Conservation (phyloP, 2,888 invertebrate species). For the Beris chalybata region DNA sequence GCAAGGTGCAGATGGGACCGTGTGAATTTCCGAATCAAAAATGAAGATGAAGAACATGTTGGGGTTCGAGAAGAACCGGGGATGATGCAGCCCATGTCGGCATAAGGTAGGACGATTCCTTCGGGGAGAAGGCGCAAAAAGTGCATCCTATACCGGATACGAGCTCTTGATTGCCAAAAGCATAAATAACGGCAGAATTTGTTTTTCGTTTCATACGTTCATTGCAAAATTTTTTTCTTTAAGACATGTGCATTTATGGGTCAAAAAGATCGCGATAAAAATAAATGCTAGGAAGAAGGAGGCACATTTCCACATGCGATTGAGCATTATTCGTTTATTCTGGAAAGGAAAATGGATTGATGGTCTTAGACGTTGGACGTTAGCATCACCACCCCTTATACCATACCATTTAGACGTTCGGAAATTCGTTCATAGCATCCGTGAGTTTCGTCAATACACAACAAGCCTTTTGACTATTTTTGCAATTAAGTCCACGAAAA, state of each 20-base stretch:
- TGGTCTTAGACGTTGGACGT: too few relatives aligned
- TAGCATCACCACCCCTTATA: too few relatives aligned
- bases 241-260: background rate
- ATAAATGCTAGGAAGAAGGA: too few relatives aligned
- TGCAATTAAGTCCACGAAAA: too few relatives aligned
- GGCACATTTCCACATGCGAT: too few relatives aligned
- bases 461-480: too few relatives aligned
- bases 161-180: background rate
- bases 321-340: too few relatives aligned
- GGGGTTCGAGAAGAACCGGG: background rate
- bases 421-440: too few relatives aligned
- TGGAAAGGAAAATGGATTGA: too few relatives aligned
- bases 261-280: background rate
- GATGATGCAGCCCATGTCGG: background rate
- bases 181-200: conserved; percentile 11
- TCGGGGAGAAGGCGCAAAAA: conserved; percentile 3
- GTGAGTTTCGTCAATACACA: too few relatives aligned
- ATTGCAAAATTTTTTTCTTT: background rate
- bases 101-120: too few relatives aligned
- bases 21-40: conserved; percentile 29
- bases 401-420: too few relatives aligned
- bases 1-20: conserved; percentile 24
- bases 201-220: background rate
- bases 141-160: conserved; percentile 14
- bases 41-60: background rate